These are phyloP conservation scores for Trichonephila clavipes DNA, from an alignment of 1,140 invertebrate species.

Conservation along the genomic window DNA sequence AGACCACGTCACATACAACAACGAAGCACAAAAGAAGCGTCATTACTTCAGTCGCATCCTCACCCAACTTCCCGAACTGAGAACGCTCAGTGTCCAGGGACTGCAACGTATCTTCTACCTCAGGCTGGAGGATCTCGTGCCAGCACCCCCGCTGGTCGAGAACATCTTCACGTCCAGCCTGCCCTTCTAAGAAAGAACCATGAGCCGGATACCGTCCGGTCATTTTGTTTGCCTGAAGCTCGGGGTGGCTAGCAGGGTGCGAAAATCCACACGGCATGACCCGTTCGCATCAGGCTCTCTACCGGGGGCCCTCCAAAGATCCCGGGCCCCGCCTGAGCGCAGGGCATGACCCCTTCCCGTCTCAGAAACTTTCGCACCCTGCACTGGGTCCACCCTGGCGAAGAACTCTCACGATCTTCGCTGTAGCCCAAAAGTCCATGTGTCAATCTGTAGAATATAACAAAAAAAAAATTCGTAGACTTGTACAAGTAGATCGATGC, in stretches of 20 bases:
- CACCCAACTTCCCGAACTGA: constrained; percentile 93
- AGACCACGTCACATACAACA: constrained; percentile 96
- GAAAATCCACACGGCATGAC: constrained; percentile 74
- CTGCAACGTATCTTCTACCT: constrained; percentile 96
- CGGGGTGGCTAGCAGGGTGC: constrained; percentile 76
- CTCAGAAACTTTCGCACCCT: constrained; percentile 73
- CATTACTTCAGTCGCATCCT: constrained; percentile 95
- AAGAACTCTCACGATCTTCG: neutral
- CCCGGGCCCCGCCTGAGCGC: constrained; percentile 2
- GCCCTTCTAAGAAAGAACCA: constrained; percentile 86
- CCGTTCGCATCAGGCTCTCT: constrained; percentile 30
- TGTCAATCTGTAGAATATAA: constrained; percentile 17
- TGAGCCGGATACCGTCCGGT: constrained; percentile 17
- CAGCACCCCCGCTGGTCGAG: constrained; percentile 94
- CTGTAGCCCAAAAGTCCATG: neutral
- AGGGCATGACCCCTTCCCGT: constrained; percentile 36
- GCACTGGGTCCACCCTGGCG: constrained; percentile 66
- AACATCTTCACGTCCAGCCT: constrained; percentile 96
- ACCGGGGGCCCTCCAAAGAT: neutral
- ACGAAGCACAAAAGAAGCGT: constrained; percentile 91
- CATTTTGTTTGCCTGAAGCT: constrained; percentile 68
- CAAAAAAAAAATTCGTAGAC: neutral
- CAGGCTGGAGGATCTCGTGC: constrained; percentile 94
- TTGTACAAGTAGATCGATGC: constrained; percentile 2
- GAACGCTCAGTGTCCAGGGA: constrained; percentile 94